Base-by-base conservation (phyloP, 2,113 vertebrate species). In the Vulpes lagopus region DNA sequence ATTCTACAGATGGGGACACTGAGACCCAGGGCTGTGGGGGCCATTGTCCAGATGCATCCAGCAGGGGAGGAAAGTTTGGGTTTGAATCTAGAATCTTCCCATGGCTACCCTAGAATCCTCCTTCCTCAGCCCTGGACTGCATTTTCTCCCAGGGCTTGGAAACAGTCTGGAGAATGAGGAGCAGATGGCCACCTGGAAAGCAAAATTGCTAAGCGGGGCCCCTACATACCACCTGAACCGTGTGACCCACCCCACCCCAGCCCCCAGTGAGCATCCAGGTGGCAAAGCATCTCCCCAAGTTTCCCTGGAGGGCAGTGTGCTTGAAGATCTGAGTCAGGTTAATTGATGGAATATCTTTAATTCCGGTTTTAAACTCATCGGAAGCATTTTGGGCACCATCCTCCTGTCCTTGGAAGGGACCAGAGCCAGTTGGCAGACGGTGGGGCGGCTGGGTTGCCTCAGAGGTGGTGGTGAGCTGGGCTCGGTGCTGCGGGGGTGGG, bases 351-450 rank as follows among this genome's bases (percentile, higher is more conserved):
- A 49, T 2, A 2, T 25, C 23, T 55, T 51, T 38, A 38, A 62
- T 23, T 60, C 89, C 2, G 12, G 1, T 22, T 67, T 76, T 43
- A 83, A 67, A 43, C 60, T 43, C 38, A 17, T 6, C 1, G 0
- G 49, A 65, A 5, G n/a, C 27, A 23, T 19, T 73, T 64, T 0
- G 0, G 59, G 27, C 5, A 0, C 32, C 7, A 15, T n/a, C 67
- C 65, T 15, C 32, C 2, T 30, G 9, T 51, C 20, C 3, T 0
- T 3, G 16, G 60, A 35, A 11, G 62, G 86, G 55, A 71, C 30
- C 1, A 10, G 8, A 27, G 51, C 73, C 15, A 0, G 0, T 38
- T 35, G 43, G 17, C 27, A 49, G 80, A 60, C 32, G 12, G 30
- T 16, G 1, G 43, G 43, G 43, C 1, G 43, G 43, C 43, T 43